Base-by-base conservation (phyloP, 2,113 vertebrate species). In the Corythornis cristatus region DNA sequence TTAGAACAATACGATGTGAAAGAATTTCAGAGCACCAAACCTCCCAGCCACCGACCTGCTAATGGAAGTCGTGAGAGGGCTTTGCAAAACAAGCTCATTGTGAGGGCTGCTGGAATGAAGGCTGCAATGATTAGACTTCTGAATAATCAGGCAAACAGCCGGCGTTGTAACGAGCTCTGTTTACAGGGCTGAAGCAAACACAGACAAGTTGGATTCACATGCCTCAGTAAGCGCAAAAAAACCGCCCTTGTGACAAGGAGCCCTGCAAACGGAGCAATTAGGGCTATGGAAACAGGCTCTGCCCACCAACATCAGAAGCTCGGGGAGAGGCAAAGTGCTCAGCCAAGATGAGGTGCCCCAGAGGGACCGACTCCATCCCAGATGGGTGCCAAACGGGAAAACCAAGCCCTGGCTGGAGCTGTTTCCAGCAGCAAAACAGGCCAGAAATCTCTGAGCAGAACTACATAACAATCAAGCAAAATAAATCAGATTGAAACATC, bases 201-300 rank as follows among this genome's bases (percentile, higher is more conserved):
- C 61, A 83, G 74, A 89, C 91, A 89, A 86, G 67, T 93, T 97
- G 92, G 94, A 89, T 82, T 95, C 83, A 37, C 67, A 91, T 84
- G 92, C 94, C 92, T 96, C 88, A 83, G 58, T 91, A 93, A 96
- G 91, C 81, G 57, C 37, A 83, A 93, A 96, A 95, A 89, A 37
- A 37, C 37, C 37, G 11, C 86, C 70, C 56, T 82, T 73, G 83
- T 95, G 92, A 91, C 67, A 75, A 88, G 89, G 77, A 93, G 70
- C 68, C 80, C 88, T 76, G 75, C 80, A 95, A 93, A 95, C 78
- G 0, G 37, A 96, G 88, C 87, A 92, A 80, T 95, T 94, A 93
- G 66, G 82, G 75, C 81, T 77, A 22, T 84, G 96, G 94, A 96
- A 95, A 94, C 64, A 80, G 53, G 15, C 77, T 83, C 51, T 88